Percentiles rank a stretch among this genome's conserved stretches.
These are phyloP conservation scores for Leistus spinibarbis DNA, from an alignment of 2,888 invertebrate genomes.

Conservation along the genomic window DNA sequence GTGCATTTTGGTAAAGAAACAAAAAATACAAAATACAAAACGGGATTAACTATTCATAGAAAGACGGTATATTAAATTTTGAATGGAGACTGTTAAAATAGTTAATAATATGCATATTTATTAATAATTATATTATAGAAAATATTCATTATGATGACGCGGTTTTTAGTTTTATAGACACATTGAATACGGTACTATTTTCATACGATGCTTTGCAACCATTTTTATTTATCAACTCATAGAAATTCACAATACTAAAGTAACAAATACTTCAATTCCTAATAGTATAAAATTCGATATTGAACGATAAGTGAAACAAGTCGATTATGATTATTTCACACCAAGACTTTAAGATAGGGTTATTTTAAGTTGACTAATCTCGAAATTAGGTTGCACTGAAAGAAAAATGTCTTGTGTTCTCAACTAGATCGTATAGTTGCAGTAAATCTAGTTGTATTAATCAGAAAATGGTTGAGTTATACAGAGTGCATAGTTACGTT, in stretches of 20 bases:
- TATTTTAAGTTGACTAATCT: too few species aligned
- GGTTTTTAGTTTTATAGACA: background rate
- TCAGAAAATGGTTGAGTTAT: too few species aligned
- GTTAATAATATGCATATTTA: background rate
- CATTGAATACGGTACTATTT: background rate
- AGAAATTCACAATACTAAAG: background rate
- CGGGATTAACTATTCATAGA: background rate
- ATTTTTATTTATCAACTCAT: background rate
- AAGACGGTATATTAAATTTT: background rate
- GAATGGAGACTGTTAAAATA: background rate
- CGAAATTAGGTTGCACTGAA: too few species aligned
- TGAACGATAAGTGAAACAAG: too few species aligned
- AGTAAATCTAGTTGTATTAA: too few species aligned
- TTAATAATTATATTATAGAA: background rate
- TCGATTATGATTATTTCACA: too few species aligned
- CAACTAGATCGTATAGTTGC: too few species aligned
- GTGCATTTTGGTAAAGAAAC: background rate
- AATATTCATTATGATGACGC: background rate
- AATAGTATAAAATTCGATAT: too few species aligned
- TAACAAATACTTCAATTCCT: too few species aligned
- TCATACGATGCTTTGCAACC: background rate
- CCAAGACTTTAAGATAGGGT: too few species aligned
- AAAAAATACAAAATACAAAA: conserved; percentile 1
- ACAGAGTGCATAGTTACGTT: too few species aligned
- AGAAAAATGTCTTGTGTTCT: too few species aligned